Conservation (phyloP, 2,888 invertebrate genomes). For the Archips xylosteana region DNA sequence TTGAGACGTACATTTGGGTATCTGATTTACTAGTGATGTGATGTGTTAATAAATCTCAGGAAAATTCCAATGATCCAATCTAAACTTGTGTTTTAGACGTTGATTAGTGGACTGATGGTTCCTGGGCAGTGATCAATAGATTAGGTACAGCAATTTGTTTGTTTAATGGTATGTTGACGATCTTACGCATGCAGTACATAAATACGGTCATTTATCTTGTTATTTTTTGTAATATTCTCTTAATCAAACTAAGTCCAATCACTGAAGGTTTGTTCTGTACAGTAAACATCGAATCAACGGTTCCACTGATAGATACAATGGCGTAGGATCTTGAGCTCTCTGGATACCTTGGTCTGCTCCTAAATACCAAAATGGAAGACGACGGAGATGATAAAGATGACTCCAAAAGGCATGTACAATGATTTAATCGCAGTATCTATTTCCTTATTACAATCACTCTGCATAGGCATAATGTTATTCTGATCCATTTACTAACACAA, state of each 20-base stretch:
- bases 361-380: conserved; percentile 87
- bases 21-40: conserved; percentile 1
- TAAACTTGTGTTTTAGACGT: neutral
- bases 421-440: neutral
- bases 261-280: neutral
- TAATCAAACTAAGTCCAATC: neutral
- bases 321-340: conserved; percentile 13
- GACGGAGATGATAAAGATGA: conserved; percentile 94
- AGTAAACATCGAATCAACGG: conserved; percentile 13
- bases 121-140: neutral
- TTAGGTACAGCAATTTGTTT: conserved; percentile 10
- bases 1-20: neutral
- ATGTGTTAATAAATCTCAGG: neutral
- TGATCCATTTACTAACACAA: neutral
- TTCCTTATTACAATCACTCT: neutral
- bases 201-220: conserved; percentile 12
- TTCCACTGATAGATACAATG: conserved; percentile 17
- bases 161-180: conserved; percentile 9
- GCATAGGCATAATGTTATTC: neutral
- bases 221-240: neutral
- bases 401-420: conserved; percentile 89
- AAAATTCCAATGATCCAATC: neutral
- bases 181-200: conserved; percentile 30
- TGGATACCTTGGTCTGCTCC: conserved; percentile 12
- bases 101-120: neutral